phyloP scores from a whole-genome alignment of 2,888 invertebrate species.

The Aleiodes testaceus region DNA sequence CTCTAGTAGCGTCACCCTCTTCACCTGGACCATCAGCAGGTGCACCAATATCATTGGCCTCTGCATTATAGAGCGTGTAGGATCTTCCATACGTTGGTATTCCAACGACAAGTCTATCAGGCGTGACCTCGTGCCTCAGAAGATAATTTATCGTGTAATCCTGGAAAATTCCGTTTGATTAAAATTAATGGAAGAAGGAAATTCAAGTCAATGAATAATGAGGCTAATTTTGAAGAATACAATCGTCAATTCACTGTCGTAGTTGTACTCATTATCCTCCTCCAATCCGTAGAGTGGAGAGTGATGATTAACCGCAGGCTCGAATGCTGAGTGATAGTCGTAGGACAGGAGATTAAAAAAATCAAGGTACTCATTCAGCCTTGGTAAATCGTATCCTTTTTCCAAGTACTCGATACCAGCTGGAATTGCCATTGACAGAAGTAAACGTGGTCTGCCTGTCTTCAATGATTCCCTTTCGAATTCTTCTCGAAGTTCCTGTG shows the following conservation, averaged over 20 bases:
- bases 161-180: conserved; percentile 73
- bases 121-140: conserved; percentile 84
- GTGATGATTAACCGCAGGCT: conserved; percentile 93
- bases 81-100: conserved; percentile 94
- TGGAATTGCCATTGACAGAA: conserved; percentile 95
- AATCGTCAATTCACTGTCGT: conserved; percentile 89
- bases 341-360: conserved; percentile 94
- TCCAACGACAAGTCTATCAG: conserved; percentile 87
- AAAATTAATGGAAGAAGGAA: conserved; percentile 10
- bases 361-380: conserved; percentile 90
- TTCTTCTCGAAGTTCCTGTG: conserved; percentile 87
- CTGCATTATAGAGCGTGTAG: conserved; percentile 90
- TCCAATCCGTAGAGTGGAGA: conserved; percentile 88
- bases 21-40: conserved; percentile 93
- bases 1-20: conserved; percentile 92
- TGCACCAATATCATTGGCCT: conserved; percentile 88
- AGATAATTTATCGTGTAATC: conserved; percentile 91
- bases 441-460: conserved; percentile 84
- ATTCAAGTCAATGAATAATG: conserved; percentile 1
- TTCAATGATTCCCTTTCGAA: conserved; percentile 90
- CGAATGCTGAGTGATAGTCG: conserved; percentile 94
- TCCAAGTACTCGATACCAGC: conserved; percentile 95
- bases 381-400: conserved; percentile 93
- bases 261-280: conserved; percentile 90
- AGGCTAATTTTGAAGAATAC: conserved; percentile 68